A percentile compares a stretch with the other conserved stretches of the same genome.
Conservation (phyloP, 2,888 invertebrate genomes). For the Synanthedon tipuliformis region DNA sequence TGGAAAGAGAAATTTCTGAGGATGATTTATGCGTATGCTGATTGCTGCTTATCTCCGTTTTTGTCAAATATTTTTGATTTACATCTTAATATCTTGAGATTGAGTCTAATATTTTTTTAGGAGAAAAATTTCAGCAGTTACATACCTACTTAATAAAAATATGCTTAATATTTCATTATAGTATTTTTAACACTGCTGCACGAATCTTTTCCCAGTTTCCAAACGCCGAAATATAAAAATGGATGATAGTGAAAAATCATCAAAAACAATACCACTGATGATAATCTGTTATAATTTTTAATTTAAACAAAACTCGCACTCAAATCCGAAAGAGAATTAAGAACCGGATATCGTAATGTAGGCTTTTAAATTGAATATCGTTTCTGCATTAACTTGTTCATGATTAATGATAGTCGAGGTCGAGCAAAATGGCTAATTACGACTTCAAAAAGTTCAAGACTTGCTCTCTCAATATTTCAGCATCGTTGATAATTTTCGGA, state of each 20-base stretch:
- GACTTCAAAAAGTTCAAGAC: background rate
- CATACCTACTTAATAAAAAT: too few species aligned
- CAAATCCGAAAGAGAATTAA: background rate
- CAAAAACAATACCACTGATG: slow-evolving; percentile 23
- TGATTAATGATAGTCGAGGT: slow-evolving; percentile 4
- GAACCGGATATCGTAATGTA: background rate
- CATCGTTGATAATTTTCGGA: background rate
- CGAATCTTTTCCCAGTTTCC: slow-evolving; percentile 14
- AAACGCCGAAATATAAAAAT: slow-evolving; percentile 27
- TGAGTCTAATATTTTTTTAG: too few species aligned
- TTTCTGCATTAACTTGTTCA: background rate
- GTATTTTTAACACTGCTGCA: slow-evolving; percentile 6
- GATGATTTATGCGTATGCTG: too few species aligned
- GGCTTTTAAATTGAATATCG: background rate
- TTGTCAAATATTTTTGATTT: too few species aligned
- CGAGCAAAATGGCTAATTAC: slow-evolving; percentile 6
- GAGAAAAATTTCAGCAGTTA: too few species aligned
- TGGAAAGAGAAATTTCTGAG: too few species aligned
- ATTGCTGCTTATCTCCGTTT: too few species aligned
- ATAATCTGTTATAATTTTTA: slow-evolving; percentile 23
- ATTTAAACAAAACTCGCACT: slow-evolving; percentile 1
- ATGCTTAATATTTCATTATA: slow-evolving; percentile 1
- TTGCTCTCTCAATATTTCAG: slow-evolving; percentile 25
- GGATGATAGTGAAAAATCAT: slow-evolving; percentile 25
- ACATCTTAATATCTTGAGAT: too few species aligned